Base-by-base conservation (phyloP, 2,113 vertebrate species). In the Coryphaenoides rupestris region DNA sequence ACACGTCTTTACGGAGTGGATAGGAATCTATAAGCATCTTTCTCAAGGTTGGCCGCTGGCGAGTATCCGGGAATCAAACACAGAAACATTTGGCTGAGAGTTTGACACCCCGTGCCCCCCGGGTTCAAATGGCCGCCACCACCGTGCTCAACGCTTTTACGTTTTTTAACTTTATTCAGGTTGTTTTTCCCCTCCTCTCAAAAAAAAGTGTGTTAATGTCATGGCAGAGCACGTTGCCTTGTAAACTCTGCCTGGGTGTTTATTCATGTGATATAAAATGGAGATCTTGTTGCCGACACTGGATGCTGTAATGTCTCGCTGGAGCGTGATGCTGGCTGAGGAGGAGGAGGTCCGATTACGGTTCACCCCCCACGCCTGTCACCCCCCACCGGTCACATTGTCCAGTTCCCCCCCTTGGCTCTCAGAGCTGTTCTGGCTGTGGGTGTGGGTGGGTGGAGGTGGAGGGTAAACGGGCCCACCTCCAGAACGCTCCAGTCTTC, bases 401-500 rank as follows among this genome's bases (percentile, higher is more conserved):
- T 82, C 73, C 63, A 21, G 62, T 58, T 73, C 65, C 61, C 58
- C 73, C 62, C 74, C n/a, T n/a, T 75, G 72, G 74, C 73, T 69
- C 60, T 65, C 3, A 19, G n/a, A 19, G 66, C 22, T 81, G 81
- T 69, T 78, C 67, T 77, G 40, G 21, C 19, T 21, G 24, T 12
- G n/a, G n/a, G 24, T 19, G 17, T 9, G 22, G 24, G 45, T 15
- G 14, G 19, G 46, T 15, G n/a, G 21, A 46, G 33, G 19, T 9
- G 16, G n/a, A 22, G 19, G 59, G 26, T 63, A 70, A 73, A 58
- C 65, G 79, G 79, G 74, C 72, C 60, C 28, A 74, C 60, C 61
- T 79, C 81, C 81, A 83, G 73, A 60, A 62, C 49, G 58, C 59
- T 58, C 71, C 84, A 87, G 84, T 79, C 79, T 81, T 83, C 75